These are phyloP conservation scores for Chaetodon auriga DNA, from an alignment of 2,113 vertebrate genomes.

Conservation along the genomic window DNA sequence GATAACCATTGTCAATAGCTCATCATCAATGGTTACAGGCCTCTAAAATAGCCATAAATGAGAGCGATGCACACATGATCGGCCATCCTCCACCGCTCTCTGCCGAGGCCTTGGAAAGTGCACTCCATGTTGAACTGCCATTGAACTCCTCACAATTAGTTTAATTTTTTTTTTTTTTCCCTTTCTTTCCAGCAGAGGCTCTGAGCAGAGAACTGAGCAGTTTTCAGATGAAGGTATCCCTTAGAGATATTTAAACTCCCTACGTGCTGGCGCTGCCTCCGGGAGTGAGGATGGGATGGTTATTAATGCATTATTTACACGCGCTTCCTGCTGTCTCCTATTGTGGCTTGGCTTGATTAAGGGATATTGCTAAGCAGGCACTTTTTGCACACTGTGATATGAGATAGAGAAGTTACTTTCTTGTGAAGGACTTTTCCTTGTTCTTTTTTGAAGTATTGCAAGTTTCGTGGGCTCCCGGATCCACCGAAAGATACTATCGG, in stretches of 20 bases:
- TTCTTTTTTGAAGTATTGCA: slow-evolving; percentile 45
- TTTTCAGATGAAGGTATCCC: slow-evolving; percentile 80
- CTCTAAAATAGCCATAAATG: slow-evolving; percentile 38
- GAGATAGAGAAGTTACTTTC: slow-evolving; percentile 58
- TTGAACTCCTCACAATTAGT: slow-evolving; percentile 77
- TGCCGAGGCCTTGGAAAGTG: slow-evolving; percentile 55
- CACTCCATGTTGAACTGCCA: slow-evolving; percentile 73
- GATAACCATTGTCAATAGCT: slow-evolving; percentile 46
- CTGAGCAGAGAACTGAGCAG: slow-evolving; percentile 54
- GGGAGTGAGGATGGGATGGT: slow-evolving; percentile 76
- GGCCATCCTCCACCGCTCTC: slow-evolving; percentile 14
- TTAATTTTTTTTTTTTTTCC: slow-evolving; percentile 19
- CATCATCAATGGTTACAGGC: slow-evolving; percentile 32
- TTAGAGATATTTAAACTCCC: slow-evolving; percentile 82
- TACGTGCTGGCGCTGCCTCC: slow-evolving; percentile 68
- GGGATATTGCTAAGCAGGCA: slow-evolving; percentile 78
- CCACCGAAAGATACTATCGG: slow-evolving; percentile 3
- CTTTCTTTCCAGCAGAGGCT: slow-evolving; percentile 60
- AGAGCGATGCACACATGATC: slow-evolving; percentile 37
- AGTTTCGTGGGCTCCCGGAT: slow-evolving; percentile 18
- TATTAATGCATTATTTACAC: slow-evolving; percentile 86
- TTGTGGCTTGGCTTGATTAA: slow-evolving; percentile 78
- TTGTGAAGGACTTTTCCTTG: slow-evolving; percentile 59
- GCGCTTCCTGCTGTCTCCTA: slow-evolving; percentile 75
- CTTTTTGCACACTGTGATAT: slow-evolving; percentile 61